Base-by-base conservation (phyloP, 1,140 invertebrate genomes). In the Drosophila subpulchrella region DNA sequence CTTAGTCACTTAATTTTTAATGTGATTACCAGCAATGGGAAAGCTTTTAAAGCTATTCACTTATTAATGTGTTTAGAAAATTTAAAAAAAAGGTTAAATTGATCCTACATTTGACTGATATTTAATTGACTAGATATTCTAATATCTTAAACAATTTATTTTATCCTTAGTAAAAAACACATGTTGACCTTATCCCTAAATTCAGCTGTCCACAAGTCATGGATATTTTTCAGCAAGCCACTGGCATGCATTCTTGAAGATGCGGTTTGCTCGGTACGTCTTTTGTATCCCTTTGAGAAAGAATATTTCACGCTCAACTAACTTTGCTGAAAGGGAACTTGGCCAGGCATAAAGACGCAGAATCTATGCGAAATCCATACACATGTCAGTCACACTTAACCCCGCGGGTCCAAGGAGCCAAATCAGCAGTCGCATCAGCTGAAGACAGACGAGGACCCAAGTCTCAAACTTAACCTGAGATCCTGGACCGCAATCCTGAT, bases 341-440 rank as follows among this genome's bases (percentile, higher is more conserved):
- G 62, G 50, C 54, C 46, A 56, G 77, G 62, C 78, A 81, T 59
- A 51, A 57, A 61, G 72, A 24, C 72, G 32, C 15, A 17, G 70
- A 39, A 46, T 78, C 67, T 77, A 46, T 84, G 81, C 77, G 54
- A 85, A 85, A 81, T 63, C 75, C 76, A 79, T 88, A 83, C 79
- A 86, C 84, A 86, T 86, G 84, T 89, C 83, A 88, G 79, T 88
- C 79, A 83, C 84, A 89, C 84, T 88, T 88, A 88, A 80, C 84
- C 83, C 76, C 72, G 44, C 75, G 55, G 55, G 61, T 76, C 47
- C 42, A 75, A 67, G 58, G 4, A 62, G 27, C 77, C n/a, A 41
- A 27, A 61, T 59, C 20, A 41, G 24, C 44, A 17, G 7, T 53
- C 20, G 3, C 20, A 27, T 54, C 36, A 47, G 46, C 70, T 66